phyloP scores from a whole-genome alignment of 2,888 invertebrate species.

The Asteroscopus sphinx region DNA sequence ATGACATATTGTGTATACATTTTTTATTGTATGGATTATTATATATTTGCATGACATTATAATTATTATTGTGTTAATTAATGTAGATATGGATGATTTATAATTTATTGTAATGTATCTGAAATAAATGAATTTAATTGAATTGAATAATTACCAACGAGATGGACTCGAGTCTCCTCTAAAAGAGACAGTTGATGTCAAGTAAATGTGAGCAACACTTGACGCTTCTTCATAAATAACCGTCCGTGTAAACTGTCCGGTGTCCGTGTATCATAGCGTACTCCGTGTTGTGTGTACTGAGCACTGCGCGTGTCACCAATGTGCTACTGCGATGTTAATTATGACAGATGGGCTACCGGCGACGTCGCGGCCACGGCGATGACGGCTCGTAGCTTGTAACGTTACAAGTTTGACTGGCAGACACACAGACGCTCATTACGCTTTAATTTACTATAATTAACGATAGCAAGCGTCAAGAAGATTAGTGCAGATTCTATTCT shows the following conservation, averaged over 20 bases:
- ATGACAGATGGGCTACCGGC: conserved; percentile 3
- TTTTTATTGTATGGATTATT: too few relatives aligned
- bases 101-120: too few relatives aligned
- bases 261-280: conserved; percentile 1
- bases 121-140: too few relatives aligned
- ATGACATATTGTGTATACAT: too few relatives aligned
- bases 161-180: conserved; percentile 4
- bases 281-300: conserved; percentile 5
- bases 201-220: neutral
- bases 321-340: neutral
- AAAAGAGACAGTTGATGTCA: neutral
- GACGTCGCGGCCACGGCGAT: too few relatives aligned
- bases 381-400: conserved; percentile 1
- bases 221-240: conserved; percentile 2
- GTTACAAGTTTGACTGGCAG: neutral
- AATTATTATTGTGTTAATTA: too few relatives aligned
- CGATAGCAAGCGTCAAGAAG: neutral
- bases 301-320: conserved; percentile 4
- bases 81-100: too few relatives aligned
- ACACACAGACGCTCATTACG: conserved; percentile 15
- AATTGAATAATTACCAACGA: too few relatives aligned
- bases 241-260: neutral
- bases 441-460: conserved; percentile 4
- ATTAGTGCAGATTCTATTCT: neutral
- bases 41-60: too few relatives aligned